Conservation (phyloP, 2,888 invertebrate species). For the Lochmaea crataegi region DNA sequence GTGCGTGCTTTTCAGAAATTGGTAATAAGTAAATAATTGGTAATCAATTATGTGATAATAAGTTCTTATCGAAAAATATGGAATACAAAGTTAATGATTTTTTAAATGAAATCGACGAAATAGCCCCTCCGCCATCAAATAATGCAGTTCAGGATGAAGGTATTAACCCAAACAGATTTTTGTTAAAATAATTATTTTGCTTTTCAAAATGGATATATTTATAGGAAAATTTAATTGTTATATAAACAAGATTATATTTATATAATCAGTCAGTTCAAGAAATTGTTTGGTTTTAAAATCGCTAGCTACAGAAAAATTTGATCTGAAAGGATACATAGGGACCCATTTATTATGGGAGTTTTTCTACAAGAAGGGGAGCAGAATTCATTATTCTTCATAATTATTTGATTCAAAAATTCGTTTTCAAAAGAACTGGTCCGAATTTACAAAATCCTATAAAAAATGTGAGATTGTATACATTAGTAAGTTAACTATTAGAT, state of each 20-base stretch:
- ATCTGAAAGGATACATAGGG: not conserved
- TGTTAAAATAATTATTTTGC: not conserved
- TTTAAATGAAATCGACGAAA: conserved; percentile 64
- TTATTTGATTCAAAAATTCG: too few species aligned
- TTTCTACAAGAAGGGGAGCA: too few species aligned
- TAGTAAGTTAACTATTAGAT: too few species aligned
- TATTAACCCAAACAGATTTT: conserved; percentile 15
- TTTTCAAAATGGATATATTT: not conserved
- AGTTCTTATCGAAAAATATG: conserved; percentile 49
- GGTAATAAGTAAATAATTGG: not conserved
- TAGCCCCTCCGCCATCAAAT: conserved; percentile 54
- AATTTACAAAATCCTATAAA: too few species aligned
- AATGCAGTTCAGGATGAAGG: conserved; percentile 20
- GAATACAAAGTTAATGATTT: conserved; percentile 62
- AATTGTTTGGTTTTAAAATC: not conserved
- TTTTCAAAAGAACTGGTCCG: too few species aligned
- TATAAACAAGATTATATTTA: not conserved
- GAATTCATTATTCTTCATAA: too few species aligned
- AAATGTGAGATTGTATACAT: too few species aligned
- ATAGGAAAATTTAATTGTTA: not conserved
- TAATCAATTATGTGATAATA: not conserved
- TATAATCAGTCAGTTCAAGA: not conserved
- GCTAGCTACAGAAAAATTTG: not conserved
- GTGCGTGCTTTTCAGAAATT: not conserved
- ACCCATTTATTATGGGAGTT: too few species aligned